phyloP scores from a whole-genome alignment of 2,797 vertebrate species.

The Macrochelys suwanniensis region DNA sequence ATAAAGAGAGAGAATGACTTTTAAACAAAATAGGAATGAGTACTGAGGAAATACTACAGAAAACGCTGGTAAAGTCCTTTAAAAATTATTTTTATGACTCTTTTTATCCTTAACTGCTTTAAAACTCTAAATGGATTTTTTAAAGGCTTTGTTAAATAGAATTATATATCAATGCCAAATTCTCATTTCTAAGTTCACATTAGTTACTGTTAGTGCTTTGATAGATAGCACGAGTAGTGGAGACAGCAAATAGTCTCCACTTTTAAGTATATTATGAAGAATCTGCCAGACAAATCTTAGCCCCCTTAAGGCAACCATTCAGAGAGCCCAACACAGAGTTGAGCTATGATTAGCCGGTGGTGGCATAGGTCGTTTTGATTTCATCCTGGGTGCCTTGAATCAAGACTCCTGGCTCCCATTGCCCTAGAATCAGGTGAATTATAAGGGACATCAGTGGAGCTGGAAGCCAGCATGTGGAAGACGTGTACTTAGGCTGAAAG shows the following conservation, averaged over 20 bases:
- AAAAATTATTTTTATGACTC: not conserved
- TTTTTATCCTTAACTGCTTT: not conserved
- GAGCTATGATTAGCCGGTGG: not conserved
- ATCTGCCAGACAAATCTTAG: not conserved
- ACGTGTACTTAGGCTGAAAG: not conserved
- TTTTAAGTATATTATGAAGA: not conserved
- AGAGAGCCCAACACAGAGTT: not conserved
- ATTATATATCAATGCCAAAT: not conserved
- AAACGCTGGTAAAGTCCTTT: not conserved
- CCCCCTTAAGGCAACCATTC: not conserved
- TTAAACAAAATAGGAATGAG: not conserved
- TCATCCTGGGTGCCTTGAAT: slow-evolving; percentile 4
- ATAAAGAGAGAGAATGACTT: not conserved
- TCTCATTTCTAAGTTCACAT: not conserved
- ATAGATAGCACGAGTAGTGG: not conserved
- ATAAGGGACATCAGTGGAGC: slow-evolving; percentile 49
- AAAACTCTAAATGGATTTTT: not conserved
- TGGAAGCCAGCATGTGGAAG: slow-evolving; percentile 62
- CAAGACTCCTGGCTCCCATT: slow-evolving; percentile 32
- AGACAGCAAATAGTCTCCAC: not conserved
- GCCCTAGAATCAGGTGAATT: slow-evolving; percentile 48
- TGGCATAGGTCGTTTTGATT: not conserved
- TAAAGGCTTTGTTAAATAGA: not conserved
- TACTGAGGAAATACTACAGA: not conserved
- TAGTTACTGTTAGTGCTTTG: not conserved